Base-by-base conservation (phyloP, 2,888 invertebrate species). In the Drosophila percnosoma region DNA sequence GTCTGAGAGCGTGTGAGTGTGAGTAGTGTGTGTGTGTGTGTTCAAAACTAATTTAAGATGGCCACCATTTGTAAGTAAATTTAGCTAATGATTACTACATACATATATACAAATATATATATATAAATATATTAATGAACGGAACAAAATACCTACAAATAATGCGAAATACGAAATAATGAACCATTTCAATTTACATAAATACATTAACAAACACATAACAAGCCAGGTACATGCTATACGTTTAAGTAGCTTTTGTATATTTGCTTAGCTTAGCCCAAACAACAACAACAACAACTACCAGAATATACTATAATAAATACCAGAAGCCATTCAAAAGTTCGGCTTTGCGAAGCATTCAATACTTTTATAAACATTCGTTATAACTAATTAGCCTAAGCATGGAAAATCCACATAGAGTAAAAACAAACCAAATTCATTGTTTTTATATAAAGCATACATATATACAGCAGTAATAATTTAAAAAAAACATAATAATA, bases 181-280 rank as follows among this genome's bases (percentile, higher is more conserved):
- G 68, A 89, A 74, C 72, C 76, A 84, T 86, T 86, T 78, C 68
- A 78, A 68, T 70, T 70, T 66, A 73, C 15, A 68, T 45, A 65
- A 58, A 62, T 5, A 68, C 11, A 67, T 34, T 29, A 52, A 38
- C n/a, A 59, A 58, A 59, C 45, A 73, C 48, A 61, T 60, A 68
- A 70, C 54, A 45, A 45, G 58, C 59, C 71, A 82, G 68, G 77
- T 71, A 79, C 70, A 88, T 77, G 81, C 71, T 73, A 72, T 89
- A 81, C 48, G 69, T 75, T 84, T 84, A 88, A 88, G 89, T 90
- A 86, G 90, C 90, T 86, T 86, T 90, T 86, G 90, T 86, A 86
- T 78, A 86, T 85, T 87, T 87, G 90, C 85, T 90, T 86, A 87
- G 89, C 84, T 71, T 83, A 89, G 75, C 83, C 78, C 67, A 70